phyloP scores from a whole-genome alignment of 2,113 vertebrate genomes.

The Alaudala cheleensis region DNA sequence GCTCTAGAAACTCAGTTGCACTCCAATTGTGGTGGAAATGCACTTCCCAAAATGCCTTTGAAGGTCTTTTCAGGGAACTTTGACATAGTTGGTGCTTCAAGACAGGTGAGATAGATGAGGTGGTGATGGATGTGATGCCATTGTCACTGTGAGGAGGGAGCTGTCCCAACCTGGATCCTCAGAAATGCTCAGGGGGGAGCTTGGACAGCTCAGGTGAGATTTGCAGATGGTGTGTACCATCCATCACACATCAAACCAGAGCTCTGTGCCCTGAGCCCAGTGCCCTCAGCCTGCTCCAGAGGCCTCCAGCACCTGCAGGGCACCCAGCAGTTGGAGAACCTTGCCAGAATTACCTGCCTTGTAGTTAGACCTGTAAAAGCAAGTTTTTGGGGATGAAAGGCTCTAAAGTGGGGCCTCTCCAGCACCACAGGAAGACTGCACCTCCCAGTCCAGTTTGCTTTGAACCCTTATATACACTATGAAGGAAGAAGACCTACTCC shows the following conservation, averaged over 20 bases:
- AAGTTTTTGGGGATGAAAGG: not conserved
- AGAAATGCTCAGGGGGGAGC: rapidly evolving
- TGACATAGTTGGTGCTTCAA: not conserved
- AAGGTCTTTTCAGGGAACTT: not conserved
- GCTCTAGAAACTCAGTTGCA: not conserved
- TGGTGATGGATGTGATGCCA: not conserved
- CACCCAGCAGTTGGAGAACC: not conserved
- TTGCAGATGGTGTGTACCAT: not conserved
- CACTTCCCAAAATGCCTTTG: not conserved
- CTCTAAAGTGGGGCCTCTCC: not conserved
- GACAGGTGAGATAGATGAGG: not conserved
- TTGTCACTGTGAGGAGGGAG: not conserved
- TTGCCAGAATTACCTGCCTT: rapidly evolving
- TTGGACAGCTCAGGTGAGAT: not conserved
- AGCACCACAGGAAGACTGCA: not conserved
- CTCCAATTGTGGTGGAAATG: not conserved
- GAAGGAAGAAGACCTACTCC: not conserved
- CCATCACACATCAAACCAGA: rapidly evolving
- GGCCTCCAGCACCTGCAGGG: not conserved
- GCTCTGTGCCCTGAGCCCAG: not conserved
- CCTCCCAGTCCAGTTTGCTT: not conserved
- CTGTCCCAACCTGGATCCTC: not conserved
- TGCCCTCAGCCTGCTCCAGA: not conserved
- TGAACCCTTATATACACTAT: not conserved
- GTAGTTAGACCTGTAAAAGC: not conserved